Evolutionary conservation across 2,797 vertebrate genomes (phyloP).

Genomic region (Coccyzus lansbergi): DNA sequence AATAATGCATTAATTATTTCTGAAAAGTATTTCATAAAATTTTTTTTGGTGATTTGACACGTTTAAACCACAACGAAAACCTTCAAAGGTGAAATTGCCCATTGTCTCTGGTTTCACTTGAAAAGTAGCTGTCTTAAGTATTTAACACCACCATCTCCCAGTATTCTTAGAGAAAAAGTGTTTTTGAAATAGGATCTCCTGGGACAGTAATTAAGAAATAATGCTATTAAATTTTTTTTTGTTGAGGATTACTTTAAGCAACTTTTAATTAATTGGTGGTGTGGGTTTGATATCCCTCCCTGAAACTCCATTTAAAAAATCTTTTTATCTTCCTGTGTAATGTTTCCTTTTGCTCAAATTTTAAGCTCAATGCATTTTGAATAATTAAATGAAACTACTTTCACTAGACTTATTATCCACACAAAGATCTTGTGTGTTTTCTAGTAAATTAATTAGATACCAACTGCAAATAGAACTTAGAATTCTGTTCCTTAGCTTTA

Average conservation of each 20-base stretch:
- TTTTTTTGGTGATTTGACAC: not conserved
- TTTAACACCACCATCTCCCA: not conserved
- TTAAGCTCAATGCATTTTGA: not conserved
- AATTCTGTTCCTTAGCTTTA: not conserved
- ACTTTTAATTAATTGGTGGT: not conserved
- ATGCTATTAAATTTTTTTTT: not conserved
- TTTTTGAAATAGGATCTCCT: not conserved
- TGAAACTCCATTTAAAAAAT: not conserved
- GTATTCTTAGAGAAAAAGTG: not conserved
- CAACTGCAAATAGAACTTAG: not conserved
- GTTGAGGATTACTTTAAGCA: not conserved
- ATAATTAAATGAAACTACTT: constrained; percentile 1
- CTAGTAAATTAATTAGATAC: not conserved
- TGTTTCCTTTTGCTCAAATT: not conserved
- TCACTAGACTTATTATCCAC: not conserved
- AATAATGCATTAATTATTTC: not conserved
- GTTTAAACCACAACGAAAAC: not conserved
- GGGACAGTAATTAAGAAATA: not conserved
- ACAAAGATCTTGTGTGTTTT: not conserved
- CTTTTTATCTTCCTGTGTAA: not conserved
- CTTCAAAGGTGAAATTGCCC: not conserved
- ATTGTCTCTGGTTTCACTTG: not conserved
- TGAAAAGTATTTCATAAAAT: not conserved
- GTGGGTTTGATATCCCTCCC: rapidly evolving
- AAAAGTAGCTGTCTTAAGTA: not conserved